Evolutionary conservation across 53 echinoderm and acorn worm genomes (phyloP), one percentile per base, ranked within the genome.

Genomic region (Patiria pectinifera): DNA sequence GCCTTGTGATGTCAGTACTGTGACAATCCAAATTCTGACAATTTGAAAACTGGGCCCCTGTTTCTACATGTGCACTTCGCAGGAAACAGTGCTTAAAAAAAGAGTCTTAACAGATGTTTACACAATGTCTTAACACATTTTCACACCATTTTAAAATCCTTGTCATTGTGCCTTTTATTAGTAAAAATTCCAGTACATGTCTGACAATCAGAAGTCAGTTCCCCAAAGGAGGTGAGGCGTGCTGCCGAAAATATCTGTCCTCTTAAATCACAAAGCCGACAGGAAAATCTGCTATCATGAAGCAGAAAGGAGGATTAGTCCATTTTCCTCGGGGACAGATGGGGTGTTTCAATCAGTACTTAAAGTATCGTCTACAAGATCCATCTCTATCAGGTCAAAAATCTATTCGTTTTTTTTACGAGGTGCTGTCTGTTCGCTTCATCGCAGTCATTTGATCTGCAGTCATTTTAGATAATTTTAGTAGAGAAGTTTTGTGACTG

Each of bases 231-330:
- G 78, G 12, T 35, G 11, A 9, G 21, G 26, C 43, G 15, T 35
- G 43, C 26, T 43, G 4, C 26, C 1, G 78, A 7, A 11, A 78
- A 78, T 78, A 78, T 12, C 78, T 78, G 6, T 14, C 6, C 78
- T 78, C 74, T 74, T 74, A 74, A 74, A 74, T 74, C 78, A 78
- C 43, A 35, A 7, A 25, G 45, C 78, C 10, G 78, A 78, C 44
- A 11, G 78, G 45, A 78, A 21, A 12, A 21, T 70, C 2, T 70
- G 70, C 70, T 5, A 21, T 4, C 70, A 35, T 35, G 21, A 12
- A 70, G 70, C 70, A 16, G 70, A 14, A 21, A 70, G 70, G 19
- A 21, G 21, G 70, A 70, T 70, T 70, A 70, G 21, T 14, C 5
- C 0, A 12, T 70, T 70, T 18, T 18, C 21, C 18, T 60, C 4